Evolutionary conservation across 2,888 invertebrate species (phyloP), one percentile per base, ranked within the genome.

Genomic region (Macropis europaea): DNA sequence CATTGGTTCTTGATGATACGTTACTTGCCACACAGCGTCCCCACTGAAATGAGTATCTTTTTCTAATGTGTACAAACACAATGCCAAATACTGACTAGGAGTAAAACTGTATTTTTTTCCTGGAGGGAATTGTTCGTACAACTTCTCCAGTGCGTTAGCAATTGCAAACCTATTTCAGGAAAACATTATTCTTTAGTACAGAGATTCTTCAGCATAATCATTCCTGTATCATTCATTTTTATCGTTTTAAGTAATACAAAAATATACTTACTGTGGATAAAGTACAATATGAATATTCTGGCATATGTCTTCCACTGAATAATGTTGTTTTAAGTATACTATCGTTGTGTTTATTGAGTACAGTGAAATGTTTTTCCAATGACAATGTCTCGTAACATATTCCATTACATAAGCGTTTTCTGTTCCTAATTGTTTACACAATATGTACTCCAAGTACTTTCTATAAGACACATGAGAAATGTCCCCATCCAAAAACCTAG

Each of bases 41-140:
- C 95, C 95, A 11, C 93, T 94, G 83, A 96, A 96, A 87, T 95
- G 93, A 87, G 93, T 92, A 80, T 93, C 92, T 78, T 92, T 92
- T 88, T 96, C 96, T 19, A 96, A 93, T 61, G 93, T 91, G 86
- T 96, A 96, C 43, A 95, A 84, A 54, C 93, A 92, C 28, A 95
- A 88, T 50, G 94, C 93, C 15, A 96, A 88, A 50, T 92, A 89
- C 72, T 94, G 92, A 13, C 88, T 85, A 43, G 83, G 74, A 53
- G 82, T 82, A 34, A 57, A 89, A 5, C 69, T 74, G 22, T 76
- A 26, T 28, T 30, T 28, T 4, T 22, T 34, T n/a, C 42, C 26
- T 5, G 7, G 2, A 2, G 34, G 36, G 15, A 66, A 52, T 11
- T 66, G 13, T n/a, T 24, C 5, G 3, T 53, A 11, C 1, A 73